These are phyloP conservation scores for Chloropsis hardwickii DNA, from an alignment of 2,113 vertebrate species.

Conservation along the genomic window DNA sequence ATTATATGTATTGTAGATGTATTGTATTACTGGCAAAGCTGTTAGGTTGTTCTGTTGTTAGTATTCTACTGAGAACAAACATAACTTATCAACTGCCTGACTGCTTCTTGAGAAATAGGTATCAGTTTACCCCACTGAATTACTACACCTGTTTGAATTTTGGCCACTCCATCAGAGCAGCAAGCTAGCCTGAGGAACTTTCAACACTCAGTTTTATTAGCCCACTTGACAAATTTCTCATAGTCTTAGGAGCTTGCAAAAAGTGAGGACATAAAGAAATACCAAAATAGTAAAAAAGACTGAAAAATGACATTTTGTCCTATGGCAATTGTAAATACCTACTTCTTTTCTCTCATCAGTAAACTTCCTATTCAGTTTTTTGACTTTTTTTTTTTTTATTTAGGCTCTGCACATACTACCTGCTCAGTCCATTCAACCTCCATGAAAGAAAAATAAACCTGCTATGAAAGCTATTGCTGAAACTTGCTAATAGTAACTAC, in stretches of 20 bases:
- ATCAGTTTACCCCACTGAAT: slow-evolving; percentile 40
- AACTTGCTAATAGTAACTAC: background rate
- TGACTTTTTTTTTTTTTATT: background rate
- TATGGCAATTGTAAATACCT: background rate
- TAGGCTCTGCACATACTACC: background rate
- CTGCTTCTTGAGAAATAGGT: slow-evolving; percentile 38
- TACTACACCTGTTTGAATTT: slow-evolving; percentile 53
- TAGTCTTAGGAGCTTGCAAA: background rate
- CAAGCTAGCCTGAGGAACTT: slow-evolving; percentile 27
- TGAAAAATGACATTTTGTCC: background rate
- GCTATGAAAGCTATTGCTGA: slow-evolving; percentile 5
- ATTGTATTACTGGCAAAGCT: background rate
- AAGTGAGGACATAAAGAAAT: background rate
- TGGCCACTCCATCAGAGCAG: slow-evolving; percentile 4
- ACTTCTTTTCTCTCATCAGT: background rate
- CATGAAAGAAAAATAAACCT: background rate
- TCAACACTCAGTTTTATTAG: slow-evolving; percentile 35
- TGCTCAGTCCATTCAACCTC: background rate
- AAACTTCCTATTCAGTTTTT: background rate
- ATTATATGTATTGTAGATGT: background rate
- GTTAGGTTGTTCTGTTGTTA: background rate
- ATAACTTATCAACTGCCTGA: slow-evolving; percentile 51
- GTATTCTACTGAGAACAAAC: slow-evolving; percentile 48
- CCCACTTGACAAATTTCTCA: slow-evolving; percentile 20
- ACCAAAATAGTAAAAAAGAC: background rate